Base-by-base conservation (phyloP, 1,140 invertebrate species). In the Propsilocerus akamusi region DNA sequence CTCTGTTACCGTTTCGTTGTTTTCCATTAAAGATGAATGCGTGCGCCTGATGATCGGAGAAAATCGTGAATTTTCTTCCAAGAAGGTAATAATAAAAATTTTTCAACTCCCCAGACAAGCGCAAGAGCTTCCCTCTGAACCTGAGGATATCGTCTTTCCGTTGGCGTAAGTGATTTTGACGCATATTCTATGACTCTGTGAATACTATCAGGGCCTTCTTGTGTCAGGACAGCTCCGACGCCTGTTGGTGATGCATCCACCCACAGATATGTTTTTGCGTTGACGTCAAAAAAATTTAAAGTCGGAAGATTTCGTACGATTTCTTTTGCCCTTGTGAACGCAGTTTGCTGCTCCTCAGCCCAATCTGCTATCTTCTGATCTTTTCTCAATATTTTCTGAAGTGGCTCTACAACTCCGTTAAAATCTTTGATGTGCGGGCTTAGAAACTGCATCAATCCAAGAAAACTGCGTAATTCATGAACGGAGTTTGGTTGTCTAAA, bases 111-210 rank as follows among this genome's bases (percentile, higher is more conserved):
- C 60, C 62, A 65, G 8, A 64, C 60, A 26, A 59, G 48, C 5
- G 55, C 55, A 2, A 67, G 51, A 49, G 56, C 58, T 56, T 69
- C 64, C 48, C 62, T 60, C 52, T 69, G 64, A 2, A 59, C 68
- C 51, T 68, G 62, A 5, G 56, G 68, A 52, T 68, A 69, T 17
- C 62, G 52, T 53, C 55, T 59, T 56, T 71, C 60, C 7, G 57
- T 56, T 26, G 58, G 54, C 5, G 62, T 58, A 28, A 70, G 52
- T 24, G 57, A 61, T 55, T 63, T 58, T 30, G 28, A 48, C 11
- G 49, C 51, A 50, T 52, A 54, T n/a, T 30, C 26, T 22, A 50
- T 50, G 5, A 52, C 25, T 47, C 25, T 23, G 3, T 46, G 4
- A n/a, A n/a, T 5, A 4, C 12, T n/a, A n/a, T 34, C 32, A n/a